A percentile compares a stretch with the other conserved stretches of the same genome.
Conservation (phyloP, 2,113 vertebrate species). For the Aramus guarauna region DNA sequence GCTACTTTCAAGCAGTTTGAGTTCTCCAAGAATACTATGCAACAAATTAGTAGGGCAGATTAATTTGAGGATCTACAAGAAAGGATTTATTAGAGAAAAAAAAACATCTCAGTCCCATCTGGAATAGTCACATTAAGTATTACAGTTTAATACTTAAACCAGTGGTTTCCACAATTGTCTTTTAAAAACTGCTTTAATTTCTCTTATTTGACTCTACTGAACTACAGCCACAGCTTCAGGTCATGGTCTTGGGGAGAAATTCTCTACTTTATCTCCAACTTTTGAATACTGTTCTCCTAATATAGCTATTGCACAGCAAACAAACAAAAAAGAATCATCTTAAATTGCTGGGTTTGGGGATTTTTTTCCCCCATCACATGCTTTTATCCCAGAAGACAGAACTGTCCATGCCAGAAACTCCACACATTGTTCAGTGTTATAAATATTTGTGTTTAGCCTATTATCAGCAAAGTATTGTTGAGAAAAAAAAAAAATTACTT, state of each 20-base stretch:
- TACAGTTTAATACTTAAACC: not conserved
- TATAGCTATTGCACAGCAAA: not conserved
- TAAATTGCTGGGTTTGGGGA: not conserved
- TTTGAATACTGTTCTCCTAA: not conserved
- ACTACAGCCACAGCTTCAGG: not conserved
- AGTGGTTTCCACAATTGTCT: not conserved
- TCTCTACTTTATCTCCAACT: not conserved
- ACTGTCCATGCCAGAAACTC: not conserved
- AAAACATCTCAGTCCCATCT: not conserved
- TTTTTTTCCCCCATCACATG: not conserved
- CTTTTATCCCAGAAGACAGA: not conserved
- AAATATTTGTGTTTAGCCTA: not conserved
- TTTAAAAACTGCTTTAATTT: not conserved
- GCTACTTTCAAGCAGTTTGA: not conserved
- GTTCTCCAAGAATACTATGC: not conserved
- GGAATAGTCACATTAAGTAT: not conserved
- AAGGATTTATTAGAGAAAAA: not conserved
- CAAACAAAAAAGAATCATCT: not conserved
- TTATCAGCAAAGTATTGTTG: conserved; percentile 14
- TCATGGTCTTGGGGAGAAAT: not conserved
- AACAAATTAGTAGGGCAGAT: not conserved
- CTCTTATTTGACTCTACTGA: not conserved
- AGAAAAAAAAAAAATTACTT: not conserved
- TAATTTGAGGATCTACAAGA: not conserved
- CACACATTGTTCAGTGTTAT: not conserved